Conservation (phyloP, 2,888 invertebrate genomes). For the Hypena proboscidalis region DNA sequence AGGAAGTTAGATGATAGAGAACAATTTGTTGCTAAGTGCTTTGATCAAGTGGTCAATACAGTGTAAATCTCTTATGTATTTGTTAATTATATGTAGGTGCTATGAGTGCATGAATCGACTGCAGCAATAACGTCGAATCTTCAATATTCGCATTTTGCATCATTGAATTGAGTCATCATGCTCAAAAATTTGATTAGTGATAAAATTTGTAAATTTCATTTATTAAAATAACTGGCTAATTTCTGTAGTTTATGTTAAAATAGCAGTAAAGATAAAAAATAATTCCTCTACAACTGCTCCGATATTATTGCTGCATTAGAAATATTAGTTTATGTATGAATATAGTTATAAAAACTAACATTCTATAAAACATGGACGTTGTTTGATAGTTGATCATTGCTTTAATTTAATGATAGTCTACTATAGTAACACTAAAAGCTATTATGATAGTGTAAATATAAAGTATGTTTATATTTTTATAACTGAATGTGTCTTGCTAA, state of each 20-base stretch:
- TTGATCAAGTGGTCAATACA: slow-evolving; percentile 87
- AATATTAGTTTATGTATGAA: not conserved
- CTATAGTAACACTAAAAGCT: slow-evolving; percentile 6
- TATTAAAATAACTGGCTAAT: no score
- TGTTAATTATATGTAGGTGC: not conserved
- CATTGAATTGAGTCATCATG: no score
- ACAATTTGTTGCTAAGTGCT: slow-evolving; percentile 87
- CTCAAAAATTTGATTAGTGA: no score
- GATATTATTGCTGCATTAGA: no score
- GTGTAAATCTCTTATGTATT: slow-evolving; percentile 51
- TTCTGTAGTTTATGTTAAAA: no score
- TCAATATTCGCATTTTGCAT: no score
- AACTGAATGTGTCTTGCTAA: slow-evolving; percentile 16
- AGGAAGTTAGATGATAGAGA: slow-evolving; percentile 82
- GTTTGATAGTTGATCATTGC: slow-evolving; percentile 1
- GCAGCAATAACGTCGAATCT: no score
- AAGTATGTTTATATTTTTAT: slow-evolving; percentile 31
- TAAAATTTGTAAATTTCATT: no score
- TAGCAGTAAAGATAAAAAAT: no score
- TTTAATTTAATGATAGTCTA: not conserved
- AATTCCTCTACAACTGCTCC: no score
- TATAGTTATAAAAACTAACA: not conserved
- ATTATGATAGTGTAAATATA: slow-evolving; percentile 39
- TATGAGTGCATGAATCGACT: slow-evolving; percentile 1
- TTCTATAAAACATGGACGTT: no score